Evolutionary conservation across 2,113 vertebrate genomes (phyloP).

Genomic region (Amazona vittata): DNA sequence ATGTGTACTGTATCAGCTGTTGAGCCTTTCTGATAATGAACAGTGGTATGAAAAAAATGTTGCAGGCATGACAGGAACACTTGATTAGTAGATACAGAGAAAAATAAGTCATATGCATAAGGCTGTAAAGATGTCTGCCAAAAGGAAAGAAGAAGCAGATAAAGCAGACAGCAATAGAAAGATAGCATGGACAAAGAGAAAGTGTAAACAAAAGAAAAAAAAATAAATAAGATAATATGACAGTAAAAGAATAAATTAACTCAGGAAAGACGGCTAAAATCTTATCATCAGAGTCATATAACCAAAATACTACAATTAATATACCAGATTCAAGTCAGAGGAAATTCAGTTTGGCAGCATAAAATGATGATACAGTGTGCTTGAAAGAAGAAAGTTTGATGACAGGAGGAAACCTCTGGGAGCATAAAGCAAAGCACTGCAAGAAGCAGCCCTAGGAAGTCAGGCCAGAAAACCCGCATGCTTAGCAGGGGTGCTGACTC

Average conservation of each 20-base stretch:
- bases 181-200: slow-evolving; percentile 40
- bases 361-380: neutral
- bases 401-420: neutral
- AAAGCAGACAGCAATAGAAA: slow-evolving; percentile 54
- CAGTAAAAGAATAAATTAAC: neutral
- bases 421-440: neutral
- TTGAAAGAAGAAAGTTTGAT: neutral
- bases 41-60: neutral
- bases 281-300: neutral
- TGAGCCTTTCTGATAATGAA: neutral
- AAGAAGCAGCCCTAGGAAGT: neutral
- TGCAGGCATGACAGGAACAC: neutral
- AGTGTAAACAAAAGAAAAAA: neutral
- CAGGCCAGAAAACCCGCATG: neutral
- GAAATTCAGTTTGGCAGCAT: neutral
- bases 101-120: slow-evolving; percentile 19
- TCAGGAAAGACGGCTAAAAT: neutral
- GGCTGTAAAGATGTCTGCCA: slow-evolving; percentile 36
- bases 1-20: neutral
- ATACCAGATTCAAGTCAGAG: neutral
- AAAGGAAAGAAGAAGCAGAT: slow-evolving; percentile 59
- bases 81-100: neutral
- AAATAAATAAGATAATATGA: neutral
- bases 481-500: neutral
- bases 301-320: neutral